Evolutionary conservation across 2,113 vertebrate genomes (phyloP).

Genomic region (Oreotrochilus melanogaster): DNA sequence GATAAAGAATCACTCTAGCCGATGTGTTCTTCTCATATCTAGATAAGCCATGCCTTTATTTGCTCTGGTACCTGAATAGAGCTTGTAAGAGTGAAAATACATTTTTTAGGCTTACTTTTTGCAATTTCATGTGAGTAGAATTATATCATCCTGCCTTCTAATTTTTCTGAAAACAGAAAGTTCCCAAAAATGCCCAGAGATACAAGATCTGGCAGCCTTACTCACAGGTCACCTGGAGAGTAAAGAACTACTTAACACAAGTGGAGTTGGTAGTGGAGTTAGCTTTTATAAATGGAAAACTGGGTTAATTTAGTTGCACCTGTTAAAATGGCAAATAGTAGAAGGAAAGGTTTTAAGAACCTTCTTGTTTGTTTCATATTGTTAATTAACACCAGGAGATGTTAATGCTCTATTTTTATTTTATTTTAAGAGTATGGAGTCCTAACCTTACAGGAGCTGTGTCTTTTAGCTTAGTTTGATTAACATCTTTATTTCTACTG

Average conservation of each 20-base stretch:
- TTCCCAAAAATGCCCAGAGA: neutral
- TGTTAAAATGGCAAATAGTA: neutral
- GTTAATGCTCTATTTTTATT: neutral
- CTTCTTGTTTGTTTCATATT: neutral
- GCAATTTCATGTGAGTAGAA: neutral
- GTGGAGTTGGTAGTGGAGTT: neutral
- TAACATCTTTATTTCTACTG: neutral
- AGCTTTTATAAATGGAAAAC: neutral
- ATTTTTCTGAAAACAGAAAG: neutral
- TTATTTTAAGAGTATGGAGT: neutral
- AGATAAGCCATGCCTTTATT: neutral
- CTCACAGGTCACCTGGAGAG: neutral
- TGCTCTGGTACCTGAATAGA: neutral
- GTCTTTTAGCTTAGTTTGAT: neutral
- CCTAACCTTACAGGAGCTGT: neutral
- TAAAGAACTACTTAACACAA: neutral
- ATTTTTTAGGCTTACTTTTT: neutral
- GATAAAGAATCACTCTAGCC: neutral
- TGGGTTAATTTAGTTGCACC: neutral
- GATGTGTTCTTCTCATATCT: neutral
- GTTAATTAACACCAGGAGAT: neutral
- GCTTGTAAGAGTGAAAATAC: neutral
- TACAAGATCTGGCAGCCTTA: neutral
- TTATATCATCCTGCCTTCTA: neutral
- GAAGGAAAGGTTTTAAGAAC: neutral